A percentile compares a stretch with the other conserved stretches of the same genome.
Conservation (phyloP, 1,140 invertebrate genomes). For the Nasonia longicornis region DNA sequence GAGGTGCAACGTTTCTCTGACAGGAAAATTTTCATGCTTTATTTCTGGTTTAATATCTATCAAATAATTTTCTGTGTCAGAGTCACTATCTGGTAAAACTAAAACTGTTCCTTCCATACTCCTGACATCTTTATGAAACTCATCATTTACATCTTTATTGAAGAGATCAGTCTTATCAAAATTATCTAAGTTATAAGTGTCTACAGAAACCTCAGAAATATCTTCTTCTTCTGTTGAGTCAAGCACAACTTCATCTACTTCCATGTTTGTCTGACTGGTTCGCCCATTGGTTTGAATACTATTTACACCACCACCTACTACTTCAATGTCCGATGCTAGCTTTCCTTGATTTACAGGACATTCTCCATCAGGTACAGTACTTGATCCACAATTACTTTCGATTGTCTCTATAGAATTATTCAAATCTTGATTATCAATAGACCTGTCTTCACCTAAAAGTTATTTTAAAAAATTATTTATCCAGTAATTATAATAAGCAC, state of each 20-base stretch:
- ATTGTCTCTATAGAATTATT: neutral
- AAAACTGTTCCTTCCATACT: conserved; percentile 68
- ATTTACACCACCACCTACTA: conserved; percentile 32
- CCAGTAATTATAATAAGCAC: neutral
- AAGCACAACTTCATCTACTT: conserved; percentile 57
- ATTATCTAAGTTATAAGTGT: conserved; percentile 61
- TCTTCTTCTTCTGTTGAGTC: conserved; percentile 64
- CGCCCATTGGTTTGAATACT: conserved; percentile 37
- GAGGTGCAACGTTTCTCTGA: conserved; percentile 76
- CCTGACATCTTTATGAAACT: conserved; percentile 60
- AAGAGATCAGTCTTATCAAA: conserved; percentile 57
- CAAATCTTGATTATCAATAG: neutral
- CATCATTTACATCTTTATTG: conserved; percentile 44
- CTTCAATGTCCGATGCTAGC: conserved; percentile 40
- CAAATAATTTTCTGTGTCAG: conserved; percentile 76
- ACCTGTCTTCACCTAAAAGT: conserved; percentile 38
- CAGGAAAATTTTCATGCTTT: conserved; percentile 71
- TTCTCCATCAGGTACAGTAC: neutral
- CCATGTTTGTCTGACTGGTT: conserved; percentile 41
- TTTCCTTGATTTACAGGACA: conserved; percentile 11
- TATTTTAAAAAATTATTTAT: neutral
- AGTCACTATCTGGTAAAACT: conserved; percentile 76
- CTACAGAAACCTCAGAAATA: conserved; percentile 57
- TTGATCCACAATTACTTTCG: conserved; percentile 9
- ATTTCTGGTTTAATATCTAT: conserved; percentile 72